A percentile compares a stretch with the other conserved stretches of the same genome.
phyloP scores from a whole-genome alignment of 2,888 invertebrate species.

The Leucozona laternaria region DNA sequence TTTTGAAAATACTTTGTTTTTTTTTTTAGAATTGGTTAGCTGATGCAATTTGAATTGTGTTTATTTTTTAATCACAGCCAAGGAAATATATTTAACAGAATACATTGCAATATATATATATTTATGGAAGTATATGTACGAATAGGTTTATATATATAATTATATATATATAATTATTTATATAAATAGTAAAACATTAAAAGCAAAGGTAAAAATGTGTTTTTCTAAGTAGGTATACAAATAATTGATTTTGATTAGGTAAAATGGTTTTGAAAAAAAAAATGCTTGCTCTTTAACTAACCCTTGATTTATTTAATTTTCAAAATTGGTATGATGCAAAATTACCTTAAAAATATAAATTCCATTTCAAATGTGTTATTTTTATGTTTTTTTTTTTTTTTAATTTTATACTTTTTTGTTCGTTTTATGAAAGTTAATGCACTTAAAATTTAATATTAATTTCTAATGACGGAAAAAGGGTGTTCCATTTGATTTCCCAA shows the following conservation, averaged over 20 bases:
- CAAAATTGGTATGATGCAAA: slow-evolving; percentile 51
- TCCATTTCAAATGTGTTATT: slow-evolving; percentile 47
- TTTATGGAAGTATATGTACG: slow-evolving; percentile 61
- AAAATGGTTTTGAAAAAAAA: slow-evolving; percentile 17
- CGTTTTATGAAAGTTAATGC: slow-evolving; percentile 16
- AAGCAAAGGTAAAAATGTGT: slow-evolving; percentile 68
- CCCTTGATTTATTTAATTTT: slow-evolving; percentile 26
- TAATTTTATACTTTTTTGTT: slow-evolving; percentile 7
- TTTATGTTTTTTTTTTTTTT: slow-evolving; percentile 28
- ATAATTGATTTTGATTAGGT: slow-evolving; percentile 27
- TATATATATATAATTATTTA: slow-evolving; percentile 42
- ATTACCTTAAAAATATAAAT: slow-evolving; percentile 53
- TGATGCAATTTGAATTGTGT: slow-evolving; percentile 69
- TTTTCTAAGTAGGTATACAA: slow-evolving; percentile 36
- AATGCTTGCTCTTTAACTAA: slow-evolving; percentile 59
- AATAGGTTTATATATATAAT: slow-evolving; percentile 18
- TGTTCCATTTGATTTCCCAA: slow-evolving; percentile 15
- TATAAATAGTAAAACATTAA: slow-evolving; percentile 62
- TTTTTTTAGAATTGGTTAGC: slow-evolving; percentile 57
- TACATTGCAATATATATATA: slow-evolving; percentile 56
- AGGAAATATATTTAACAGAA: slow-evolving; percentile 65
- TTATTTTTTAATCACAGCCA: slow-evolving; percentile 64
- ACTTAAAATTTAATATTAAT: neutral
- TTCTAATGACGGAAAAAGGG: neutral
- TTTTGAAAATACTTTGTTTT: slow-evolving; percentile 13